Conservation (phyloP, 1,140 invertebrate species). For the Matsumurasca onukii region DNA sequence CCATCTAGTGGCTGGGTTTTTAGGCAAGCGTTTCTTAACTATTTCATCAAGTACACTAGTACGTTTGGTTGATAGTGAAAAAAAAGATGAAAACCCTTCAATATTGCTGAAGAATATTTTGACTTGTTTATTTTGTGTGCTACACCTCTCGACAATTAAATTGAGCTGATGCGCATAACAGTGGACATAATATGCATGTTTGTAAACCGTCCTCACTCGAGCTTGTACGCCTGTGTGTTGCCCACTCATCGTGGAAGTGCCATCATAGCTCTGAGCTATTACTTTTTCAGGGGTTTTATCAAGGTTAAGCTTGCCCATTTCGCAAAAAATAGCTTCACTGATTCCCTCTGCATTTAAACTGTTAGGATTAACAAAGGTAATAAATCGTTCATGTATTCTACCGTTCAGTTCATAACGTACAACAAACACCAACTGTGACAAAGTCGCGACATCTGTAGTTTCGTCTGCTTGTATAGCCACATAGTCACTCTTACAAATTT, state of each 20-base stretch:
- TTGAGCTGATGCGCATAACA: no score
- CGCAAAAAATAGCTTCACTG: neutral
- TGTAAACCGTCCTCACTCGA: neutral
- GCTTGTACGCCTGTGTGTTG: neutral
- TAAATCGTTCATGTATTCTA: slow-evolving; percentile 17
- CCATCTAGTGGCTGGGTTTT: no score
- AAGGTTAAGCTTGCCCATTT: neutral
- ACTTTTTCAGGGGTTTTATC: no score
- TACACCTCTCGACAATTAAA: no score
- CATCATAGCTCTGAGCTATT: no score
- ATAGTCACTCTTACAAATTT: neutral
- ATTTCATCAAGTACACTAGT: neutral
- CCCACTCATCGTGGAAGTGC: neutral
- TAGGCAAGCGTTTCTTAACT: no score
- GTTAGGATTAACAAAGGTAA: neutral
- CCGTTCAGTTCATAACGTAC: neutral
- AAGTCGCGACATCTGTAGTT: no score
- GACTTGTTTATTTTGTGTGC: neutral
- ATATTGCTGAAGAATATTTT: slow-evolving; percentile 19
- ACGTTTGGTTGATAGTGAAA: neutral
- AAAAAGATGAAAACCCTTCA: slow-evolving; percentile 1
- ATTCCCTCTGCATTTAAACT: neutral
- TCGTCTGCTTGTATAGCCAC: no score
- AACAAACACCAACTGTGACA: neutral
- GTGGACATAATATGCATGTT: neutral